Percentiles rank a stretch among this genome's conserved stretches.
Conservation (phyloP, 2,797 vertebrate genomes). For the Borostomias antarcticus region DNA sequence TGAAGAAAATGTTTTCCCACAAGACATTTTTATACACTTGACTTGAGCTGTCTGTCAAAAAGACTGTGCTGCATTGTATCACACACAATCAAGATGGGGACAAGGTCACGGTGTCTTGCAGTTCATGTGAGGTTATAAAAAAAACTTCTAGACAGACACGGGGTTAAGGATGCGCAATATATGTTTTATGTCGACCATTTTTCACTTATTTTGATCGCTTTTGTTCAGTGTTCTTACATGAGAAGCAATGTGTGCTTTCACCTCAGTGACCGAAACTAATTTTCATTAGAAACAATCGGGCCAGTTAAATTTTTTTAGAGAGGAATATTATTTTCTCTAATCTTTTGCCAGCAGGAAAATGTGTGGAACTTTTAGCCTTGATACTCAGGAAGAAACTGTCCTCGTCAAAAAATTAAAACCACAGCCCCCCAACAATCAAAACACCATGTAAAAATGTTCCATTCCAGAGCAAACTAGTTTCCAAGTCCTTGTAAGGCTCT, state of each 20-base stretch:
- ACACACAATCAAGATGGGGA: not conserved
- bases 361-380: constrained; percentile 23
- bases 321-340: constrained; percentile 35
- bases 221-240: constrained; percentile 6
- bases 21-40: not conserved
- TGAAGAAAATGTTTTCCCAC: not conserved
- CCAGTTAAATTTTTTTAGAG: constrained; percentile 12
- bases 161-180: no score
- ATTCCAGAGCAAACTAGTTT: constrained; percentile 13
- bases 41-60: not conserved
- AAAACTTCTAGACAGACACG: no score
- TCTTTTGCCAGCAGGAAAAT: constrained; percentile 30
- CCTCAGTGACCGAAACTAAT: constrained; percentile 9
- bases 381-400: constrained; percentile 24
- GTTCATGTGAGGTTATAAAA: no score
- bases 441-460: constrained; percentile 33
- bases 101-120: no score
- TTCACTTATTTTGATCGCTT: not conserved
- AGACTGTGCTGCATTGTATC: no score
- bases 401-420: constrained; percentile 42
- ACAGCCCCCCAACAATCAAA: constrained; percentile 23
- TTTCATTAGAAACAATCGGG: constrained; percentile 9
- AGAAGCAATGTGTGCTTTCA: constrained; percentile 9
- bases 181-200: not conserved
- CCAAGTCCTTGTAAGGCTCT: constrained; percentile 2